A percentile compares a stretch with the other conserved stretches of the same genome.
phyloP scores from a whole-genome alignment of 2,113 vertebrate genomes.

The Perca fluviatilis region DNA sequence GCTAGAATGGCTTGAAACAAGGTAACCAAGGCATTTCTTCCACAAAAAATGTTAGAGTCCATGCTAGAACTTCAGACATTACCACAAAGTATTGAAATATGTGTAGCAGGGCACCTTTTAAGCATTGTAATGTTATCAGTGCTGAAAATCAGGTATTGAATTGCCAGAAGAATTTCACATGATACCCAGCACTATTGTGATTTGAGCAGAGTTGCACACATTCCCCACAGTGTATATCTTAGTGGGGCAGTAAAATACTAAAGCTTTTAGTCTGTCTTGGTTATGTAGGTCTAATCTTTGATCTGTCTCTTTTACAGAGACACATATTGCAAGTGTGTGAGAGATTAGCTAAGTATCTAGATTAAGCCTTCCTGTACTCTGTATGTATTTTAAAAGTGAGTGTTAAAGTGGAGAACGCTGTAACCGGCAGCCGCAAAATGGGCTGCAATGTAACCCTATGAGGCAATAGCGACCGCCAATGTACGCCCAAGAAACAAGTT shows the following conservation, averaged over 20 bases:
- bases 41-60: too few relatives aligned
- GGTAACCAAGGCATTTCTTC: too few relatives aligned
- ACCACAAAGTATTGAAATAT: too few relatives aligned
- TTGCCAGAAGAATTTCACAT: not conserved
- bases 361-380: not conserved
- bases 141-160: not conserved
- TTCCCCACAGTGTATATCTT: not conserved
- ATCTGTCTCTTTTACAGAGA: slow-evolving; percentile 7
- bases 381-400: not conserved
- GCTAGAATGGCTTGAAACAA: too few relatives aligned
- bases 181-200: not conserved
- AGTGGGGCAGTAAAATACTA: not conserved
- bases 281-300: slow-evolving; percentile 45
- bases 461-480: too few relatives aligned
- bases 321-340: not conserved
- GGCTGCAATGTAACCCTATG: too few relatives aligned
- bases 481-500: too few relatives aligned
- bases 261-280: not conserved
- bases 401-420: too few relatives aligned
- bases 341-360: slow-evolving; percentile 39
- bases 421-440: too few relatives aligned
- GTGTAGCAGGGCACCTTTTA: too few relatives aligned
- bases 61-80: too few relatives aligned
- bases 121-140: not conserved
- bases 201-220: not conserved